phyloP scores from a whole-genome alignment of 2,797 vertebrate species.

The Rousettus madagascariensis region DNA sequence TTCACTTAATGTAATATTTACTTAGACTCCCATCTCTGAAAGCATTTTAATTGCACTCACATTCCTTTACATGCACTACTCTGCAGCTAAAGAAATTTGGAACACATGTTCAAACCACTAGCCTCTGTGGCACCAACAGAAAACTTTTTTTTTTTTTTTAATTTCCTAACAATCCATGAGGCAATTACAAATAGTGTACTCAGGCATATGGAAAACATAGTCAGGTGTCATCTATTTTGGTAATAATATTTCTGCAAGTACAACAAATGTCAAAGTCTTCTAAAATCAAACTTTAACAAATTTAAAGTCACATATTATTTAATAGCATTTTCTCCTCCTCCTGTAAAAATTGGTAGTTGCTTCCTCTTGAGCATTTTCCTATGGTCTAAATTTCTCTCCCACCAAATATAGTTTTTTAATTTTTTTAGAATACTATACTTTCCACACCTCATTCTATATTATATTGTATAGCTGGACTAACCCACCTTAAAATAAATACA shows the following conservation, averaged over 20 bases:
- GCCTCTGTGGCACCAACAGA: background rate
- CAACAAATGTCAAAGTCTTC: background rate
- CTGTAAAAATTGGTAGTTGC: background rate
- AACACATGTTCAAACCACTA: conserved; percentile 32
- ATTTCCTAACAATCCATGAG: background rate
- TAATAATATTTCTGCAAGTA: background rate
- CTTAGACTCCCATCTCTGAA: background rate
- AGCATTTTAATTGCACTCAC: background rate
- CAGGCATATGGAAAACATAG: background rate
- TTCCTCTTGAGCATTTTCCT: background rate
- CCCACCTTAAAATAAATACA: background rate
- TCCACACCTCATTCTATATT: background rate
- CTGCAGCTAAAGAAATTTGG: background rate
- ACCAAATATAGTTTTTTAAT: background rate
- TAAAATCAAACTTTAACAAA: conserved; percentile 18
- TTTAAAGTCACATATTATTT: background rate
- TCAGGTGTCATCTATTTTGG: background rate
- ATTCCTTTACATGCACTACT: background rate
- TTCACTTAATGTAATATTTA: background rate
- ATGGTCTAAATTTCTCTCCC: background rate
- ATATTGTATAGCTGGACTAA: background rate
- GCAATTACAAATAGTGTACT: background rate
- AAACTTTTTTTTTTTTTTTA: background rate
- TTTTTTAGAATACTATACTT: background rate
- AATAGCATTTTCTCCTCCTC: background rate